phyloP scores from a whole-genome alignment of 2,113 vertebrate species.

The Ardeotis arabs region DNA sequence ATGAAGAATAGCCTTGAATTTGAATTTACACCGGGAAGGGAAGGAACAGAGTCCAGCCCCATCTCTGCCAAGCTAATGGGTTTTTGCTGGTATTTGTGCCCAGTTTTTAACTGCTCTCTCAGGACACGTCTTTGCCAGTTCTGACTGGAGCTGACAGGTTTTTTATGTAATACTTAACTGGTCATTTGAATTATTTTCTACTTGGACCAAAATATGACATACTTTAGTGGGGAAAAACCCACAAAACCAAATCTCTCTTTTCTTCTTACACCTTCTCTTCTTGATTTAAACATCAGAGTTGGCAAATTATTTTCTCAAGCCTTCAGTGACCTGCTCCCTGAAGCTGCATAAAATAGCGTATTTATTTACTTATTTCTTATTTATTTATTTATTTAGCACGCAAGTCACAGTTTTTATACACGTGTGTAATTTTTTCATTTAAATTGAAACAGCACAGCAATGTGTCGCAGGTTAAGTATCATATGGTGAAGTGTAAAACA shows the following conservation, averaged over 20 bases:
- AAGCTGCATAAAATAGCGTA: not conserved
- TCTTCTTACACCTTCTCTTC: not conserved
- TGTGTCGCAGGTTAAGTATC: not conserved
- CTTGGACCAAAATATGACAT: not conserved
- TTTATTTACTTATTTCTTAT: not conserved
- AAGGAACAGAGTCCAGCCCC: not conserved
- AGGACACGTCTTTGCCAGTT: not conserved
- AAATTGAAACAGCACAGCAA: not conserved
- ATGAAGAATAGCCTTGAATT: not conserved
- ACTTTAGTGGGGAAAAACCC: not conserved
- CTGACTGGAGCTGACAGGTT: not conserved
- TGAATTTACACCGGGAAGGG: not conserved
- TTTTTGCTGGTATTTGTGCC: not conserved
- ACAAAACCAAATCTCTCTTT: not conserved
- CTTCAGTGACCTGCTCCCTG: not conserved
- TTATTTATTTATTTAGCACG: not conserved
- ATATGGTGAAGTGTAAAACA: not conserved
- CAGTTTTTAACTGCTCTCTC: not conserved
- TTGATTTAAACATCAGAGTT: not conserved
- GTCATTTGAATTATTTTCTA: not conserved
- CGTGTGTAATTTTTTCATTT: not conserved
- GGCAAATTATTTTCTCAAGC: not conserved
- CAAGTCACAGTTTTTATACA: not conserved
- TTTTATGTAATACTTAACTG: not conserved
- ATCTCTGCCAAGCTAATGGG: not conserved